phyloP scores from a whole-genome alignment of 2,888 invertebrate species.

The Conomelus anceps region DNA sequence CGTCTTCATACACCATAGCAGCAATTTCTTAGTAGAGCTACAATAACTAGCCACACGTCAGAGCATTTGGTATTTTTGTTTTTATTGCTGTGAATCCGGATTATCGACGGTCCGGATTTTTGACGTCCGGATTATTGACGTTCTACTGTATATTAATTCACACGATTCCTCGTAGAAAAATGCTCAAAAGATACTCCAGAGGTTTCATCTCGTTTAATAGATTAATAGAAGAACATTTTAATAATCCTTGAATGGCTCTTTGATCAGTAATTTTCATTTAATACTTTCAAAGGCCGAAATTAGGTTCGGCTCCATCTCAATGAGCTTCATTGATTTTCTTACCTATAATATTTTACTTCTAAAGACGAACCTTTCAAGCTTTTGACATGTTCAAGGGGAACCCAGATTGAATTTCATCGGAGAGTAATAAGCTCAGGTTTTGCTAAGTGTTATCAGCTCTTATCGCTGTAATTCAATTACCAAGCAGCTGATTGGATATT shows the following conservation, averaged over 20 bases:
- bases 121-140: too few species aligned
- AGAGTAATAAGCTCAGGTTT: not conserved
- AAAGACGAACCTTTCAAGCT: not conserved
- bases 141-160: too few species aligned
- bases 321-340: not conserved
- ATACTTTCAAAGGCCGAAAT: not conserved
- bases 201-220: too few species aligned
- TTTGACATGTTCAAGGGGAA: not conserved
- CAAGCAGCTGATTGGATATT: not conserved
- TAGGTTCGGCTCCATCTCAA: not conserved
- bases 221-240: too few species aligned
- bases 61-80: too few species aligned
- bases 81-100: too few species aligned
- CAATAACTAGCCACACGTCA: too few species aligned
- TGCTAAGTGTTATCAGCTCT: not conserved
- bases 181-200: too few species aligned
- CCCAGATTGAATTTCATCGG: not conserved
- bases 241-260: not conserved
- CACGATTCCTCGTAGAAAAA: too few species aligned
- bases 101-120: too few species aligned
- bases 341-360: not conserved
- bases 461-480: not conserved
- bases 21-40: too few species aligned
- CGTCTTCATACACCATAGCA: too few species aligned
- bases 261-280: not conserved